Base-by-base conservation (phyloP, 1,140 invertebrate genomes). In the Drosophila nikananu region DNA sequence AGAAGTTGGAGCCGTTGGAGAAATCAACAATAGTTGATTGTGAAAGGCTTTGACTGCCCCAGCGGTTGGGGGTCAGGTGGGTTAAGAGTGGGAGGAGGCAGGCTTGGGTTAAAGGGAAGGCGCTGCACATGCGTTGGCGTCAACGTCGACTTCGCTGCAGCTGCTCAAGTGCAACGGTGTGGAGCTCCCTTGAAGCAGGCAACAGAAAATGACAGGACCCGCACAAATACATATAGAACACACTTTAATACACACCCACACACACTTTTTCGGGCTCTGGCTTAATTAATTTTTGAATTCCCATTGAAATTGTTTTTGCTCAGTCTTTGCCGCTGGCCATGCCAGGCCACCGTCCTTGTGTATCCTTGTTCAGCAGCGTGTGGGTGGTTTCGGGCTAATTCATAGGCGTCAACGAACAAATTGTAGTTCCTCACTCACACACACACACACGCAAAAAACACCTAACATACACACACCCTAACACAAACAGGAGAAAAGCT, bases 231-330 rank as follows among this genome's bases (percentile, higher is more conserved):
- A 58, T 8, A 23, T 19, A 60, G 9, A 23, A 57, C 59, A 72
- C 58, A 51, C 30, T 35, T 54, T 32, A 42, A 46, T 41, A 39
- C 46, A 57, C 21, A 27, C 55, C 39, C 54, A 63, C 35, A 44
- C 66, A 42, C 55, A 39, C 48, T 19, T 55, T 63, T 77, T 54
- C 51, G 72, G 55, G 48, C 75, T 57, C 54, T 76, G 74, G 78
- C 71, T 89, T 89, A 89, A 89, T 89, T 89, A 89, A 89, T 89
- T 89, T 89, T 89, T 75, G 81, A 81, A 80, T 81, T 72, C 75
- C 68, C 86, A 89, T 74, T 84, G 77, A 89, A 90, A 89, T 86
- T 90, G 84, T 84, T 89, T 87, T 77, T 83, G 80, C 66, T 57
- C 65, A 59, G 52, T 46, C 55, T 52, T 78, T 42, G 79, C 66